Evolutionary conservation across 2,888 invertebrate genomes (phyloP), one percentile per base, ranked within the genome.

Genomic region (Oxystoma pomonae): DNA sequence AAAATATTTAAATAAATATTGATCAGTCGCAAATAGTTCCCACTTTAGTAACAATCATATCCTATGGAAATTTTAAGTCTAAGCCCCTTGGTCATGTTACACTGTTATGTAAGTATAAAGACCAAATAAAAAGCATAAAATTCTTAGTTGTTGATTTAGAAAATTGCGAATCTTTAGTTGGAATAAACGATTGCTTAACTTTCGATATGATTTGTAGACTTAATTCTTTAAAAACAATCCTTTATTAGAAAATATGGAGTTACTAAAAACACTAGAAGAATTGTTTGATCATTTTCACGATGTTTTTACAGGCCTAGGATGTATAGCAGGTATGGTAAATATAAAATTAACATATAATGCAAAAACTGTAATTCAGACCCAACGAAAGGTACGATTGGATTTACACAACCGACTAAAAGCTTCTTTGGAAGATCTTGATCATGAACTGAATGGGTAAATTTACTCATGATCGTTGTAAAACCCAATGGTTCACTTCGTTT

Each of bases 31-130:
- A 35, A 35, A 12, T 35, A 7, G 12, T 51, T 52, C 57, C 22
- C 49, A 52, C 57, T 22, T 22, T 52, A 50, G 22, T 60, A 12
- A 57, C 57, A 2, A 52, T 63, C n/a, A 21, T 60, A 51, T 63
- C 63, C 21, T 63, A 60, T 60, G 60, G 63, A 1, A 63, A 63
- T 57, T 63, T 57, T 52, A 56, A 52, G 19, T 63, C 53, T 2
- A 63, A 63, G 20, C 63, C 63, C 16, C 17, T 35, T 16, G 57
- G 49, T 2, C 2, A 57, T 7, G 16, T 57, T 2, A 35, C 7
- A n/a, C 35, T 57, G n/a, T 1, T 5, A 35, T 16, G 35, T 57
- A 9, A 16, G n/a, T 57, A 57, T 12, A 57, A 57, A 35, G 17
- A 35, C 17, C n/a, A n/a, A 7, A 1, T 35, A 2, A 16, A 12